Percentiles rank a stretch among this genome's conserved stretches.
phyloP scores from a whole-genome alignment of 2,888 invertebrate genomes.

The Empis stercorea region DNA sequence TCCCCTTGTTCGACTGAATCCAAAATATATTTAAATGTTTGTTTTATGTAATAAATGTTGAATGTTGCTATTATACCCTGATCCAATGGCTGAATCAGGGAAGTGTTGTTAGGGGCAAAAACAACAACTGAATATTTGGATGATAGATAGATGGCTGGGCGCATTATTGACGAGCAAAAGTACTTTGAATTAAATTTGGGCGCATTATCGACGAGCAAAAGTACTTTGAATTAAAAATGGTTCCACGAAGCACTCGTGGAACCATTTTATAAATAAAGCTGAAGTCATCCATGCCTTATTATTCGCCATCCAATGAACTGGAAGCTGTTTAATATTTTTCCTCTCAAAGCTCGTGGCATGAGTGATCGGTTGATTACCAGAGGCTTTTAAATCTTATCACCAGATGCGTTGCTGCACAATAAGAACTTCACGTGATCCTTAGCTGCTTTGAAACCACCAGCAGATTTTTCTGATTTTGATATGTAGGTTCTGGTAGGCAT shows the following conservation, averaged over 20 bases:
- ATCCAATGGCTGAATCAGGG: constrained; percentile 19
- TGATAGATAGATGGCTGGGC: constrained; percentile 15
- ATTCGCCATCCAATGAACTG: constrained; percentile 20
- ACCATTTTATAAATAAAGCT: constrained; percentile 11
- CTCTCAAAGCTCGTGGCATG: constrained; percentile 17
- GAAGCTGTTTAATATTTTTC: constrained; percentile 14
- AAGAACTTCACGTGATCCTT: constrained; percentile 19
- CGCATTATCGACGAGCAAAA: constrained; percentile 11
- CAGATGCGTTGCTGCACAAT: constrained; percentile 18
- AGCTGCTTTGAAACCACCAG: constrained; percentile 14
- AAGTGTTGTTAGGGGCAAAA: constrained; percentile 21
- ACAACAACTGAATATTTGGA: constrained; percentile 15
- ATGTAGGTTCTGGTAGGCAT: constrained; percentile 23
- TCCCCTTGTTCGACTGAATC: not conserved
- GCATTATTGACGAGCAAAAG: constrained; percentile 17
- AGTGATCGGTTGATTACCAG: constrained; percentile 17
- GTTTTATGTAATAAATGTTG: constrained; percentile 10
- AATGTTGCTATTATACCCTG: constrained; percentile 16
- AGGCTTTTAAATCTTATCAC: constrained; percentile 15
- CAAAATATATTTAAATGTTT: constrained; percentile 11
- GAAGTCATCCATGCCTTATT: constrained; percentile 17
- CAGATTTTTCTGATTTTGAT: constrained; percentile 6
- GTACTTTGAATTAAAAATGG: no score
- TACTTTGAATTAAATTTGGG: constrained; percentile 14
- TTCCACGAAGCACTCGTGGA: constrained; percentile 6